A percentile compares a stretch with the other conserved stretches of the same genome.
phyloP scores from a whole-genome alignment of 2,888 invertebrate genomes.

The Orthonychiurus folsomi region DNA sequence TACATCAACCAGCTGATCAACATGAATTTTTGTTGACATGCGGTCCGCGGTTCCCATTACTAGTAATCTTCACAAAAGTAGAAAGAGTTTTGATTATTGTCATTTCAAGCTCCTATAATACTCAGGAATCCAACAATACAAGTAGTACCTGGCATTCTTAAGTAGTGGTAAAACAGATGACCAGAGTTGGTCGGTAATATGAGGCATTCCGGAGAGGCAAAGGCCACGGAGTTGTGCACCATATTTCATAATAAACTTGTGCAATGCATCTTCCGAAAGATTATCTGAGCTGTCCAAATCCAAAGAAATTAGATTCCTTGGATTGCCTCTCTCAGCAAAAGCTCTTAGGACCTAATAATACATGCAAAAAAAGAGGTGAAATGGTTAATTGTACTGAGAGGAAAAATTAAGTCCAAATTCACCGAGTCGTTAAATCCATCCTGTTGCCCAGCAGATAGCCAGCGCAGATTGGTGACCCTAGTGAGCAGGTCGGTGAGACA shows the following conservation, averaged over 20 bases:
- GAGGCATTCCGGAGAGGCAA: slow-evolving; percentile 87
- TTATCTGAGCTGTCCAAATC: slow-evolving; percentile 95
- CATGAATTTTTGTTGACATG: slow-evolving; percentile 90
- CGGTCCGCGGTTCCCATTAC: slow-evolving; percentile 96
- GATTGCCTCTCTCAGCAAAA: slow-evolving; percentile 74
- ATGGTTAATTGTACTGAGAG: background rate
- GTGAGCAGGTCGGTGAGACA: slow-evolving; percentile 86
- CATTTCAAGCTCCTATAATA: too few relatives aligned
- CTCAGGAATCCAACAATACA: background rate
- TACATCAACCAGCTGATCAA: slow-evolving; percentile 95
- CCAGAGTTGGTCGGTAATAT: slow-evolving; percentile 97
- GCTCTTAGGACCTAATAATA: slow-evolving; percentile 63
- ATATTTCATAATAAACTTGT: slow-evolving; percentile 81
- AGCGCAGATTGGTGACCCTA: slow-evolving; percentile 72
- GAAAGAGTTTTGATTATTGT: background rate
- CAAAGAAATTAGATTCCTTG: slow-evolving; percentile 68
- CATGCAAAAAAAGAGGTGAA: background rate
- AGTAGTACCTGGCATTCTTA: slow-evolving; percentile 88
- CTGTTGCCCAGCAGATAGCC: slow-evolving; percentile 89
- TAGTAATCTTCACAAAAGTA: slow-evolving; percentile 60
- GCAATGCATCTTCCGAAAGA: slow-evolving; percentile 81
- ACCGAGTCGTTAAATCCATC: slow-evolving; percentile 94
- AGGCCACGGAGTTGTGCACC: slow-evolving; percentile 83
- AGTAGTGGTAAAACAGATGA: slow-evolving; percentile 86
- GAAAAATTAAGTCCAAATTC: slow-evolving; percentile 19